Base-by-base conservation (phyloP, 2,888 invertebrate genomes). In the Endotricha flammealis region DNA sequence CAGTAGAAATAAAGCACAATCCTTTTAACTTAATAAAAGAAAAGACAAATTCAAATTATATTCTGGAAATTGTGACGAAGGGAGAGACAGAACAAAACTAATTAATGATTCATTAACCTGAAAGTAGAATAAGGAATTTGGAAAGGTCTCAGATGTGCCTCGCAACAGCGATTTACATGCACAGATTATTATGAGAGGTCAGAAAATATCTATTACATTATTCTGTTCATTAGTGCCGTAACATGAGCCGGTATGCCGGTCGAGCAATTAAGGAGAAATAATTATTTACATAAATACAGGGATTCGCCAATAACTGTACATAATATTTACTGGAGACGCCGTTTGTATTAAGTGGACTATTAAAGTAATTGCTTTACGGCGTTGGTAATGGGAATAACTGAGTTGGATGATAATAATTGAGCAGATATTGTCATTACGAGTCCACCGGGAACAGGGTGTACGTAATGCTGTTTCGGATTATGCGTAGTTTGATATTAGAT, bases 171-270 rank as follows among this genome's bases (percentile, higher is more conserved):
- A 74, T 73, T 72, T 69, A 54, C 39, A 38, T 57, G 53, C 56
- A 51, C 55, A 45, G n/a, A 52, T 61, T 64, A 66, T 70, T 64
- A 67, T 54, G 53, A 56, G 55, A 72, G 71, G 71, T 80, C 72
- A 73, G 76, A 79, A 80, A 83, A 78, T 85, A 83, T 86, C 82
- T 69, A 64, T 86, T 82, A 75, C 85, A 64, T 78, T 67, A 63
- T 64, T 78, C 64, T 68, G 75, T 78, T 86, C 85, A 82, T 85
- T 86, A 85, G 69, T 69, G 63, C 42, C 63, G 77, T 70, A 82
- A 83, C 52, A 48, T 45, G 64, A 76, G 48, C 55, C 67, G 46
- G 62, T 58, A 57, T 61, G 62, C 61, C 56, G 67, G 60, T 53
- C 61, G 57, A 68, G 72, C 82, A 83, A 83, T 85, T 82, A 85